These are phyloP conservation scores for Leucania comma DNA, from an alignment of 2,888 invertebrate species.

Conservation along the genomic window DNA sequence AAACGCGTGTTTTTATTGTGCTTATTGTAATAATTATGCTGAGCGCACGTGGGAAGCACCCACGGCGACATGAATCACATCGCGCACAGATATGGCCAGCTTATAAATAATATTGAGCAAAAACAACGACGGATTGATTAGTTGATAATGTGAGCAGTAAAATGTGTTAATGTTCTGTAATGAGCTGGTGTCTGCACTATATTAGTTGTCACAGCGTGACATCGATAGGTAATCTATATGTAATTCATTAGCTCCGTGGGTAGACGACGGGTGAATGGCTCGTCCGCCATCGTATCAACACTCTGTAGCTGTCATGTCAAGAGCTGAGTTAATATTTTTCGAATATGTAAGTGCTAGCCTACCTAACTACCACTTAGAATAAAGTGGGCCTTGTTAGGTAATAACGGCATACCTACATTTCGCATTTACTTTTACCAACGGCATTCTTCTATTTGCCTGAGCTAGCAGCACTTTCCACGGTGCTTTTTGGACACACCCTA, in stretches of 20 bases:
- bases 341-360: background rate
- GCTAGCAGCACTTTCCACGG: background rate
- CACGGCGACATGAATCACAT: slow-evolving; percentile 71
- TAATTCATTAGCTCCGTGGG: slow-evolving; percentile 35
- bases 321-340: slow-evolving; percentile 23
- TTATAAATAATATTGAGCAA: slow-evolving; percentile 66
- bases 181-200: slow-evolving; percentile 59
- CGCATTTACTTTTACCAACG: slow-evolving; percentile 14
- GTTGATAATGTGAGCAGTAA: slow-evolving; percentile 59
- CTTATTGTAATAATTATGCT: slow-evolving; percentile 70
- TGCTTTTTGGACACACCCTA: background rate
- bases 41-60: slow-evolving; percentile 72
- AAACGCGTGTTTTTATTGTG: slow-evolving; percentile 69
- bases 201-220: slow-evolving; percentile 46
- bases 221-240: slow-evolving; percentile 22
- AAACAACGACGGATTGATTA: slow-evolving; percentile 67
- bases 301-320: slow-evolving; percentile 15
- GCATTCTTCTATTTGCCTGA: background rate
- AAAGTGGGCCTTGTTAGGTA: slow-evolving; percentile 4
- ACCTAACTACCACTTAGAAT: background rate
- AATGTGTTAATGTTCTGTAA: slow-evolving; percentile 67
- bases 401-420: background rate
- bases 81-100: slow-evolving; percentile 55
- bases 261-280: slow-evolving; percentile 36
- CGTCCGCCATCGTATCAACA: background rate